Conservation (phyloP, 2,797 vertebrate genomes). For the Emys orbicularis region DNA sequence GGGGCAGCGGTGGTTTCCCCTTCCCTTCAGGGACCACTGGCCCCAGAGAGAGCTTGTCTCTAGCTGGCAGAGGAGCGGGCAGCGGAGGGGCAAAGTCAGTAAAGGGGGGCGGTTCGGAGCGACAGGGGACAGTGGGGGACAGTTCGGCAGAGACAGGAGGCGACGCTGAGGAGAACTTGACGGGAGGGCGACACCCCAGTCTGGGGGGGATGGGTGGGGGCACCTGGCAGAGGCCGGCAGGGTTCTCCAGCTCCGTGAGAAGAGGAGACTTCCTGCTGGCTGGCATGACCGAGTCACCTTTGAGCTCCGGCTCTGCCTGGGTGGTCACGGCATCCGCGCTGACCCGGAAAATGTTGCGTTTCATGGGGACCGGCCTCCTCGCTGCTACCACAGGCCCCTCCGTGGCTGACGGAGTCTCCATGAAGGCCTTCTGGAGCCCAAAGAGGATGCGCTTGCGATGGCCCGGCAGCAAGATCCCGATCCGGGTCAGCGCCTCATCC, state of each 20-base stretch:
- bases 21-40: neutral
- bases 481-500: conserved; percentile 78
- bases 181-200: conserved; percentile 85
- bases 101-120: accelerated
- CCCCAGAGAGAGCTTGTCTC: neutral
- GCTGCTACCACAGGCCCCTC: neutral
- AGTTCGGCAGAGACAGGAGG: neutral
- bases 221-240: neutral
- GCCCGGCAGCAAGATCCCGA: conserved; percentile 89
- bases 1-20: conserved; percentile 74
- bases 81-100: neutral
- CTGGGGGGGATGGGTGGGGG: conserved; percentile 91
- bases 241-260: accelerated
- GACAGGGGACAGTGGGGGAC: accelerated
- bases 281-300: accelerated
- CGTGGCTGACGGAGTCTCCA: neutral
- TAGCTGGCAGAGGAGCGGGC: neutral
- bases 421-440: conserved; percentile 82
- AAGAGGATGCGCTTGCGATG: conserved; percentile 93
- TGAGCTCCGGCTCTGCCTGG: neutral
- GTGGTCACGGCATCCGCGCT: accelerated
- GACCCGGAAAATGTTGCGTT: conserved; percentile 85
- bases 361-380: conserved; percentile 85
- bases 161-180: conserved; percentile 79
- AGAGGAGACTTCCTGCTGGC: accelerated